Percentiles rank a stretch among this genome's conserved stretches.
Conservation (phyloP, 2,888 invertebrate species). For the Cryptops parisi region DNA sequence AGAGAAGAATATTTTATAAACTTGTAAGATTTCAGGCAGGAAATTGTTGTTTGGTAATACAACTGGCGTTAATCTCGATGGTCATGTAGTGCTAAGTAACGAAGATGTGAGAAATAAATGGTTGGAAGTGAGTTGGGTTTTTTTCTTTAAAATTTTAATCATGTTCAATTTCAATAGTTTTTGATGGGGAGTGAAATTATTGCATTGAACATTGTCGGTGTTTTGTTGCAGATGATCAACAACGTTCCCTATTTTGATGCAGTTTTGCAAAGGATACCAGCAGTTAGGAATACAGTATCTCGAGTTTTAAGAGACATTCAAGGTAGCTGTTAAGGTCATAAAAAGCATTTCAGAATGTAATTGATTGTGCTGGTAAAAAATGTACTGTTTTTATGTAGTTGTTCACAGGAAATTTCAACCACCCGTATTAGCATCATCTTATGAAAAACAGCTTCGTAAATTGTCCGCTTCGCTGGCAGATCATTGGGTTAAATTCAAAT, state of each 20-base stretch:
- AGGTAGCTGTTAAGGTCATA: slow-evolving; percentile 26
- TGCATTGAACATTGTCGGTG: background rate
- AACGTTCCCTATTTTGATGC: slow-evolving; percentile 53
- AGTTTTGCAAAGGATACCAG: slow-evolving; percentile 56
- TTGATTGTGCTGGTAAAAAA: background rate
- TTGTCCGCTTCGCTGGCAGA: slow-evolving; percentile 73
- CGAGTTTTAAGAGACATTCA: slow-evolving; percentile 66
- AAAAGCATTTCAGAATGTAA: background rate
- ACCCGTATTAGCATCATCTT: slow-evolving; percentile 69
- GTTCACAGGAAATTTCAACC: slow-evolving; percentile 67
- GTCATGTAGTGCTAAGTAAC: slow-evolving; percentile 76
- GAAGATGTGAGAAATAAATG: slow-evolving; percentile 88
- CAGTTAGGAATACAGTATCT: slow-evolving; percentile 70
- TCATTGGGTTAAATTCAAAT: slow-evolving; percentile 47
- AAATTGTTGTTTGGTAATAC: slow-evolving; percentile 73
- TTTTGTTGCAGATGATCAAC: slow-evolving; percentile 52
- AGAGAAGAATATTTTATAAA: background rate
- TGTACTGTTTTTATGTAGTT: too few species aligned
- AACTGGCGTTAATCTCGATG: slow-evolving; percentile 80
- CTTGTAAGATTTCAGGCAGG: slow-evolving; percentile 42
- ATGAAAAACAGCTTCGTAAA: slow-evolving; percentile 66
- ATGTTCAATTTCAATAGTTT: background rate
- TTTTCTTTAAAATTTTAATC: too few species aligned
- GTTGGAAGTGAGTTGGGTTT: slow-evolving; percentile 77
- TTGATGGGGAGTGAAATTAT: background rate